Conservation (phyloP, 2,797 vertebrate genomes). For the Pangasius mekongensis region DNA sequence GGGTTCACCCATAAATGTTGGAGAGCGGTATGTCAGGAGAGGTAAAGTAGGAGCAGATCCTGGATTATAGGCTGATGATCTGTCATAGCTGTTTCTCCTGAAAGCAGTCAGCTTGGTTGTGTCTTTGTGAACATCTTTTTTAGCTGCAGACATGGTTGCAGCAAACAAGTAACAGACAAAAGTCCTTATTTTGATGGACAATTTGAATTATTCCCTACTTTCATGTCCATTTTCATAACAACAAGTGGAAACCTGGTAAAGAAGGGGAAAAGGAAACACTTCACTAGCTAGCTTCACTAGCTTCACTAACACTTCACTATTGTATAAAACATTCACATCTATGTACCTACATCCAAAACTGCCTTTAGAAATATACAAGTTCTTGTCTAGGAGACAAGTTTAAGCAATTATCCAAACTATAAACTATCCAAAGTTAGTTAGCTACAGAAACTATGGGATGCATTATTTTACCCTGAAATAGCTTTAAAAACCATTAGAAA, state of each 20-base stretch:
- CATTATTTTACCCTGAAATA: neutral
- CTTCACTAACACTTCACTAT: no score
- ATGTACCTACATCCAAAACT: neutral
- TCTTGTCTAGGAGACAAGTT: neutral
- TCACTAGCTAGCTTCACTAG: no score
- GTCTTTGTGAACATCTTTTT: slow-evolving; percentile 21
- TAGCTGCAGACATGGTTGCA: slow-evolving; percentile 43
- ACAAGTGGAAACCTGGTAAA: neutral
- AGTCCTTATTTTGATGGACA: neutral
- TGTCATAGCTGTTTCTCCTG: neutral
- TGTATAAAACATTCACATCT: neutral
- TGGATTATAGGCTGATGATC: slow-evolving; percentile 1
- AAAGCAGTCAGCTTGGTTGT: neutral
- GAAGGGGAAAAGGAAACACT: neutral
- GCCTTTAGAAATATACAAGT: neutral
- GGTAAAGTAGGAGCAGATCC: slow-evolving; percentile 53
- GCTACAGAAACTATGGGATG: neutral
- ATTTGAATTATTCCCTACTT: neutral
- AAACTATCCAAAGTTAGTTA: no score
- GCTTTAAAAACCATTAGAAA: neutral
- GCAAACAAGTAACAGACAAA: neutral
- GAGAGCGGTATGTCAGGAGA: slow-evolving; percentile 42
- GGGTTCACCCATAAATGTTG: slow-evolving; percentile 29
- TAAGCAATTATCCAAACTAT: neutral
- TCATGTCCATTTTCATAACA: neutral